Conservation (phyloP, 2,888 invertebrate genomes). For the Chrysomela aeneicollis region DNA sequence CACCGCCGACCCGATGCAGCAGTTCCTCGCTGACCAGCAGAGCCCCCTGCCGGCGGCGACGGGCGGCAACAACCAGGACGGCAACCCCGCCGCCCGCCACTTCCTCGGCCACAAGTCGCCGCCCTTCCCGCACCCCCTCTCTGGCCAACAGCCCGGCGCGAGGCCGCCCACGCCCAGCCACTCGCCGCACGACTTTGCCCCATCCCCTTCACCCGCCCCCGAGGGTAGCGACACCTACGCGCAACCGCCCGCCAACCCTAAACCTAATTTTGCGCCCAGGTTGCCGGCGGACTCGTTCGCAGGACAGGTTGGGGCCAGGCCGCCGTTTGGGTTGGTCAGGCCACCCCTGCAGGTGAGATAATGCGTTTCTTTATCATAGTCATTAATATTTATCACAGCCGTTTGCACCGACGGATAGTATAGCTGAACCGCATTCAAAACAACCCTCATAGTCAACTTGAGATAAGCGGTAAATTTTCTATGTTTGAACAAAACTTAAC, state of each 20-base stretch:
- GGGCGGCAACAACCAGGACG: conserved; percentile 51
- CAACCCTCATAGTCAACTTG: too few relatives aligned
- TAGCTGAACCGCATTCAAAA: too few relatives aligned
- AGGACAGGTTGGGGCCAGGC: conserved; percentile 65
- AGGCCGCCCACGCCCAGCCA: conserved; percentile 52
- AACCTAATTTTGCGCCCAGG: conserved; percentile 54
- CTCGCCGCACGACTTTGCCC: conserved; percentile 46
- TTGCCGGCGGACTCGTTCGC: conserved; percentile 59
- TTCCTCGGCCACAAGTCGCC: conserved; percentile 56
- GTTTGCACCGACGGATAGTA: too few relatives aligned
- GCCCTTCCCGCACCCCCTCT: conserved; percentile 48
- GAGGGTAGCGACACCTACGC: conserved; percentile 62
- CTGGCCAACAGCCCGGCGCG: conserved; percentile 46
- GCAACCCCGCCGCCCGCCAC: conserved; percentile 54
- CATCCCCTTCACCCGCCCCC: conserved; percentile 46
- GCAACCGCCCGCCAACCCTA: conserved; percentile 66
- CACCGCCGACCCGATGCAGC: conserved; percentile 53
- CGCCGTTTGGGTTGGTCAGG: conserved; percentile 60
- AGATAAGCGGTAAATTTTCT: too few relatives aligned
- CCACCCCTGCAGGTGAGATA: conserved; percentile 40
- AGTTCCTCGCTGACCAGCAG: conserved; percentile 52
- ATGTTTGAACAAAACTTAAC: too few relatives aligned
- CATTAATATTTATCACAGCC: too few relatives aligned
- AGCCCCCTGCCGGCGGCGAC: conserved; percentile 52
- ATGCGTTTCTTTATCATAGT: neutral